phyloP scores from a whole-genome alignment of 2,797 vertebrate genomes.

The Chelon labrosus region DNA sequence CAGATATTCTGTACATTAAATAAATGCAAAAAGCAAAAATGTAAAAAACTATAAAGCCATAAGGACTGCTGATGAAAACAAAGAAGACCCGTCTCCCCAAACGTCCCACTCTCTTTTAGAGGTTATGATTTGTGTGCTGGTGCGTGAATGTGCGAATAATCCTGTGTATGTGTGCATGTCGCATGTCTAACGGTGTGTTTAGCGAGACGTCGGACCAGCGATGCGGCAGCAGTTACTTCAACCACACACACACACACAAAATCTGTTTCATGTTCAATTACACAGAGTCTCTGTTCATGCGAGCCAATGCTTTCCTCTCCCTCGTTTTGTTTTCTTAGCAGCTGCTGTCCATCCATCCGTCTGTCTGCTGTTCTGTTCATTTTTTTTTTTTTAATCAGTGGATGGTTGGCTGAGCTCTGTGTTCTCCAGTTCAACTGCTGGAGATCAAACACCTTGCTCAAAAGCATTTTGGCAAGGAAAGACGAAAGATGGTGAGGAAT shows the following conservation, averaged over 20 bases:
- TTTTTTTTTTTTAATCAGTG: slow-evolving; percentile 9
- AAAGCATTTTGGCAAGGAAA: background rate
- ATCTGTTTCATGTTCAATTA: slow-evolving; percentile 55
- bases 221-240: slow-evolving; percentile 35
- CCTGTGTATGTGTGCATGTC: background rate
- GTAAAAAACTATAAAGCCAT: too few relatives aligned
- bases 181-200: slow-evolving; percentile 8
- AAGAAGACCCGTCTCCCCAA: too few relatives aligned
- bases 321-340: slow-evolving; percentile 12
- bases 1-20: too few relatives aligned
- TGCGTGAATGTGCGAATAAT: slow-evolving; percentile 13
- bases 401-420: slow-evolving; percentile 1
- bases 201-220: slow-evolving; percentile 9
- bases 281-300: slow-evolving; percentile 31
- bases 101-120: too few relatives aligned
- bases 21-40: too few relatives aligned
- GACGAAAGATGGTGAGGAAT: slow-evolving; percentile 8
- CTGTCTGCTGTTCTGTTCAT: background rate
- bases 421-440: background rate
- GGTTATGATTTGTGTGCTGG: slow-evolving; percentile 10
- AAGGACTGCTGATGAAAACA: too few relatives aligned
- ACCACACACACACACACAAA: slow-evolving; percentile 31
- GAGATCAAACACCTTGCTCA: slow-evolving; percentile 11
- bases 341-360: slow-evolving; percentile 36
- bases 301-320: slow-evolving; percentile 14